These are phyloP conservation scores for Polypterus senegalus DNA, from an alignment of 2,113 vertebrate genomes.

Conservation along the genomic window DNA sequence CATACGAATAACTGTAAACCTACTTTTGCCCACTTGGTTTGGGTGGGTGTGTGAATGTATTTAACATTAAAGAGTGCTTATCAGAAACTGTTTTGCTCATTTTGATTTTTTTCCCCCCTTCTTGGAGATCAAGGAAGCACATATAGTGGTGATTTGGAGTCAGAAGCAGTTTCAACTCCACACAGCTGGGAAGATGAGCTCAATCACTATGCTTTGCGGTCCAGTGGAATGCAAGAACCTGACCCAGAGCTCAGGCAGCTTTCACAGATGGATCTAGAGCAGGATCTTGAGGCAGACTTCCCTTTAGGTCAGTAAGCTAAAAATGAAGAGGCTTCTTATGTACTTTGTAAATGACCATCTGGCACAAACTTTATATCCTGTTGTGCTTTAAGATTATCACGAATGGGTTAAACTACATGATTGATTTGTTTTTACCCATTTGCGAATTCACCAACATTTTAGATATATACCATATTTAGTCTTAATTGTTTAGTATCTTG, in stretches of 20 bases:
- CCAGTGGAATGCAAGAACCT: constrained; percentile 36
- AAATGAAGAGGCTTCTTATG: no score
- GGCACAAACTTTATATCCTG: no score
- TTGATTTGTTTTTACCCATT: background rate
- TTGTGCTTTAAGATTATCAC: background rate
- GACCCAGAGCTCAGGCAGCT: constrained; percentile 41
- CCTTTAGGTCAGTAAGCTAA: constrained; percentile 58
- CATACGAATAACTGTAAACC: no score
- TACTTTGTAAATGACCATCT: no score
- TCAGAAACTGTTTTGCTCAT: no score
- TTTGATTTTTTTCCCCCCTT: background rate
- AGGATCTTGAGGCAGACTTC: constrained; percentile 83
- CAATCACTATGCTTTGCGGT: constrained; percentile 52
- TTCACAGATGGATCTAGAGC: constrained; percentile 46
- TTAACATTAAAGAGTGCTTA: no score
- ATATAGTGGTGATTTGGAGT: constrained; percentile 76
- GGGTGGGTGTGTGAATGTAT: no score
- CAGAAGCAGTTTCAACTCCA: constrained; percentile 72
- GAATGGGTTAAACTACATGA: background rate
- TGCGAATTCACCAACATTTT: constrained; percentile 12
- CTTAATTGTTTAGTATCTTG: constrained; percentile 29
- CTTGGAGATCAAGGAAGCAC: constrained; percentile 69
- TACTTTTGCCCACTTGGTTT: no score
- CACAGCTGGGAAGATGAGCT: constrained; percentile 85
- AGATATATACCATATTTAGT: constrained; percentile 17